Conservation (phyloP, 1,140 invertebrate species). For the Planococcus citri region DNA sequence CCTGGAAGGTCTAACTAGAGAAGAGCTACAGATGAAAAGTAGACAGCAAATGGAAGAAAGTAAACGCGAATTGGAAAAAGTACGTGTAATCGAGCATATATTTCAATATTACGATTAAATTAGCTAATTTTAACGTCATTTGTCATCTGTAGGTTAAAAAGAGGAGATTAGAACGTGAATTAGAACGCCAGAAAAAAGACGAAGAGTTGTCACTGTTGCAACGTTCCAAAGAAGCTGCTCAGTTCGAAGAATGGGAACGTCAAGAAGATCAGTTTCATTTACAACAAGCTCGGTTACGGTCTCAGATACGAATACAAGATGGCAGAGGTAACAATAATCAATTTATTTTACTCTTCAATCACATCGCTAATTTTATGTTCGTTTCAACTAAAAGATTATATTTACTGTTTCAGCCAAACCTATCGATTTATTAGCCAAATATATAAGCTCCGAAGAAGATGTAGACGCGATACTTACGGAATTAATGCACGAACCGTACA, state of each 20-base stretch:
- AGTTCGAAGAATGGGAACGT: slow-evolving; percentile 86
- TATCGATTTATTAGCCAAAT: slow-evolving; percentile 93
- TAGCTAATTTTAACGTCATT: not conserved
- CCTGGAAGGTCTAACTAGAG: slow-evolving; percentile 56
- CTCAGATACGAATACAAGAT: slow-evolving; percentile 89
- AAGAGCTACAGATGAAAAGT: slow-evolving; percentile 75
- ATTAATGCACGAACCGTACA: slow-evolving; percentile 91
- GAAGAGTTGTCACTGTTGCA: slow-evolving; percentile 79
- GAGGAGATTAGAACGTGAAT: slow-evolving; percentile 72
- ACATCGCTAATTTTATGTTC: not conserved
- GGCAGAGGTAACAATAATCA: slow-evolving; percentile 42
- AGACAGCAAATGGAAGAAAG: slow-evolving; percentile 82
- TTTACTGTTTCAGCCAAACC: slow-evolving; percentile 66
- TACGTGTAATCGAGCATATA: slow-evolving; percentile 29
- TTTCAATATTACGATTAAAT: not conserved
- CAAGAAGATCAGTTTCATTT: slow-evolving; percentile 91
- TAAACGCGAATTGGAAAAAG: slow-evolving; percentile 74
- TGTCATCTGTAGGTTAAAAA: slow-evolving; percentile 75
- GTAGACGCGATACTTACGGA: slow-evolving; percentile 88
- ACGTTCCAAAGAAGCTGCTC: slow-evolving; percentile 84
- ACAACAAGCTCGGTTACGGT: slow-evolving; percentile 76
- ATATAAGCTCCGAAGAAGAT: slow-evolving; percentile 84
- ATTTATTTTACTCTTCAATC: too few species aligned
- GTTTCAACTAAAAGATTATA: not conserved
- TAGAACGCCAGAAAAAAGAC: slow-evolving; percentile 76